Conservation (phyloP, 2,888 invertebrate genomes). For the Osedax frankpressi region DNA sequence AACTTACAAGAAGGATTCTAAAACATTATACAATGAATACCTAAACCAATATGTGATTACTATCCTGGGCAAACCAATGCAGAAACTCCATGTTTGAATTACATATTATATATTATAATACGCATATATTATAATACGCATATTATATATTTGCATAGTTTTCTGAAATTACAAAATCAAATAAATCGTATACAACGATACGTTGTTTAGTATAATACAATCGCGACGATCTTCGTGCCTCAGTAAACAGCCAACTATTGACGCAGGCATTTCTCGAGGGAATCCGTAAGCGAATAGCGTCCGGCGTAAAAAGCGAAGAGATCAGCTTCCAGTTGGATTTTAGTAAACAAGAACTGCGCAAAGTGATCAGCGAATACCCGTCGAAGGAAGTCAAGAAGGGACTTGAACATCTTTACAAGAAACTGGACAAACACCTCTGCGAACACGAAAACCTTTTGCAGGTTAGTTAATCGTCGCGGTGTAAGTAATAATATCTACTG, state of each 20-base stretch:
- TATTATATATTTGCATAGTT: not conserved
- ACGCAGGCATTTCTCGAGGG: constrained; percentile 94
- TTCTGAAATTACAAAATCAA: too few relatives aligned
- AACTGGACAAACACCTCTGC: constrained; percentile 91
- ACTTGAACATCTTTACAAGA: constrained; percentile 78
- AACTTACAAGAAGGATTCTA: constrained; percentile 72
- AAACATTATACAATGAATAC: constrained; percentile 75
- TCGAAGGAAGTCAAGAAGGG: constrained; percentile 74
- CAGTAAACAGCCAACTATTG: too few relatives aligned
- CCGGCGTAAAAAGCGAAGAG: constrained; percentile 89
- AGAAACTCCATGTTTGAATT: constrained; percentile 67
- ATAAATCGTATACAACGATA: too few relatives aligned
- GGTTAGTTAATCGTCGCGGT: constrained; percentile 14
- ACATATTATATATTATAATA: not conserved
- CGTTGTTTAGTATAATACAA: too few relatives aligned
- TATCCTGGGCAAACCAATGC: constrained; percentile 82
- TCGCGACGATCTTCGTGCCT: too few relatives aligned
- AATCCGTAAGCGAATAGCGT: constrained; percentile 77
- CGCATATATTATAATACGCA: not conserved
- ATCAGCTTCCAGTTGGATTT: constrained; percentile 93
- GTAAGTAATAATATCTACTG: too few relatives aligned
- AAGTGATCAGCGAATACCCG: constrained; percentile 86
- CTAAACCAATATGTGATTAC: constrained; percentile 79
- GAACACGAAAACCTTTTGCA: constrained; percentile 50
- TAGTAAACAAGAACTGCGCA: constrained; percentile 86